Evolutionary conservation across 2,113 vertebrate genomes (phyloP).

Genomic region (Antigone vipio): DNA sequence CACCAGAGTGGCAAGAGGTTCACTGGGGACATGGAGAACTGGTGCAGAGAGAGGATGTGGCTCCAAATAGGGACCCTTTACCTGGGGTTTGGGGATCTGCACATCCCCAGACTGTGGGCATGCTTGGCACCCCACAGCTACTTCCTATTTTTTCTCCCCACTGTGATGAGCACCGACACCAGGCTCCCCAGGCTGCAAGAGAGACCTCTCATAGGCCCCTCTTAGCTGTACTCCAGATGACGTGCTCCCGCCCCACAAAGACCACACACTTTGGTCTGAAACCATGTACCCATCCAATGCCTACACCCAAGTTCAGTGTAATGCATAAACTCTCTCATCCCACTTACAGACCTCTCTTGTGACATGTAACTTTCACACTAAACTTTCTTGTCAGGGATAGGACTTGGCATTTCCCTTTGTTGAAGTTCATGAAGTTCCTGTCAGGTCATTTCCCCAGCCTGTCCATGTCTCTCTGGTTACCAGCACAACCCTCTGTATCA

Average conservation of each 20-base stretch:
- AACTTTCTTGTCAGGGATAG: not conserved
- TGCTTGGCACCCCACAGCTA: not conserved
- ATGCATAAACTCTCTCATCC: not conserved
- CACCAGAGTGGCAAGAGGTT: not conserved
- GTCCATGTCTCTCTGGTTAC: not conserved
- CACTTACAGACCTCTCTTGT: not conserved
- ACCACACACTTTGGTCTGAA: not conserved
- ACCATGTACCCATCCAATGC: not conserved
- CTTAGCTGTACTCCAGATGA: not conserved
- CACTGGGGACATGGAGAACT: not conserved
- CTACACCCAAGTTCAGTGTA: not conserved
- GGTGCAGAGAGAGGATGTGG: not conserved
- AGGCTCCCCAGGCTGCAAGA: not conserved
- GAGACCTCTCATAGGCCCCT: not conserved
- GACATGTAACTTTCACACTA: not conserved
- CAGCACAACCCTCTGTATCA: not conserved
- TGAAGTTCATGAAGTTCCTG: not conserved
- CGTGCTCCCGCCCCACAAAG: not conserved
- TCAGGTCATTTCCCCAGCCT: not conserved
- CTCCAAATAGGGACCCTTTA: not conserved
- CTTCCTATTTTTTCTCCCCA: not conserved
- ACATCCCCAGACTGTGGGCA: not conserved
- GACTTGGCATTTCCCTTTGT: not conserved
- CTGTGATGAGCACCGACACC: fast-evolving
- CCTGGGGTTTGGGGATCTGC: fast-evolving